Base-by-base conservation (phyloP, 2,888 invertebrate species). In the Lasioglossum lativentre region DNA sequence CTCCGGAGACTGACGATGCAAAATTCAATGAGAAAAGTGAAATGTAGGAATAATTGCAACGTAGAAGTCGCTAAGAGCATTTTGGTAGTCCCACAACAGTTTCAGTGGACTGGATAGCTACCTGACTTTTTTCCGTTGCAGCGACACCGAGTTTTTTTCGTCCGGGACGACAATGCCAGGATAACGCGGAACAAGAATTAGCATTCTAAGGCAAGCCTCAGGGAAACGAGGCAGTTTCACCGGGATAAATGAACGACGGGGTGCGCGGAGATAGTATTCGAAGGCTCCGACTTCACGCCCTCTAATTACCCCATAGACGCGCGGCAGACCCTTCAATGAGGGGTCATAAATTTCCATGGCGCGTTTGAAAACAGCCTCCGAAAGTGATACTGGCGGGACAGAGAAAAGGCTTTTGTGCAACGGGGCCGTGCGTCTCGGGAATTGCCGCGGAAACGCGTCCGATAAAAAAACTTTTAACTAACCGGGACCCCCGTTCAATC, bases 221-320 rank as follows among this genome's bases (percentile, higher is more conserved):
- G 70, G 73, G 27, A 81, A 86, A 87, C 83, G 84, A 87, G 91
- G 88, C 82, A 92, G 83, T 92, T 92, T 90, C 83, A 85, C 52
- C 63, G 77, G 78, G 59, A 84, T 84, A 81, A 87, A 91, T 85
- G 91, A 93, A 92, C 93, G 91, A 90, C 90, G 89, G 84, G 88
- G 74, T 89, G 89, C 83, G 79, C 83, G 80, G 85, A 93, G 93
- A 94, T 94, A 94, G 92, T 89, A 91, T 89, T 89, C 89, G 80
- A 88, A 81, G 8, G 77, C 86, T 87, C 86, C 87, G 88, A 85
- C 90, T 90, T 92, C 92, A 91, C 94, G 93, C 95, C 95, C 95
- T 94, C 95, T 95, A 95, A 95, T 95, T 95, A 94, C 94, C 94
- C 93, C 92, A 92, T 92, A 94, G 94, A 92, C 92, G 87, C 87